Percentiles rank a stretch among this genome's conserved stretches.
Conservation (phyloP, 2,797 vertebrate species). For the Crossoptilon crossoptilon region DNA sequence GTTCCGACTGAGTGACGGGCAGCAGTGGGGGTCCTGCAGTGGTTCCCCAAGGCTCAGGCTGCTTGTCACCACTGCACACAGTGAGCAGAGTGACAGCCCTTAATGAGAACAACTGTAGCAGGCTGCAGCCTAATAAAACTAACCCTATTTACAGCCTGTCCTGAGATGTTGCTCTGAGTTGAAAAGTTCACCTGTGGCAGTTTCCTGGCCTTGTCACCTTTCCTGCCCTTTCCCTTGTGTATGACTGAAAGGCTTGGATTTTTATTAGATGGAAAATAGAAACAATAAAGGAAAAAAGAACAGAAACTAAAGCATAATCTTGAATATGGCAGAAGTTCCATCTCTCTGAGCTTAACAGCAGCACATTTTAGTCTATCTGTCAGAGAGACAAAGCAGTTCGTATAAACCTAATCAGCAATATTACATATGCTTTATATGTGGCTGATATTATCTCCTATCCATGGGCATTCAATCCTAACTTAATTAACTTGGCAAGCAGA, state of each 20-base stretch:
- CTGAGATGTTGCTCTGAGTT: constrained; percentile 35
- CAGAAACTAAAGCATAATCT: neutral
- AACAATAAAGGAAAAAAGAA: constrained; percentile 32
- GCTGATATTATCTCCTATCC: constrained; percentile 44
- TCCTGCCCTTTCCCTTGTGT: neutral
- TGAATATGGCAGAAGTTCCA: constrained; percentile 21
- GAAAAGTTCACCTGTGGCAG: constrained; percentile 44
- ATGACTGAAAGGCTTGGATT: neutral
- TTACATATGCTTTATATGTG: constrained; percentile 49
- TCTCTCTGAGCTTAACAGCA: neutral
- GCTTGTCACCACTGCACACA: neutral
- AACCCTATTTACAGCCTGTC: constrained; percentile 44
- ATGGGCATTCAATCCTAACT: constrained; percentile 69
- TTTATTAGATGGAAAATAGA: constrained; percentile 66
- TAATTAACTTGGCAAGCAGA: constrained; percentile 72
- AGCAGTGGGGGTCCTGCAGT: neutral
- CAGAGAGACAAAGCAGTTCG: constrained; percentile 43
- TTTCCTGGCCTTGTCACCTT: constrained; percentile 39
- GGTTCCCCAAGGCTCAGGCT: neutral
- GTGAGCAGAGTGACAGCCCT: neutral
- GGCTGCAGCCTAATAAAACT: constrained; percentile 43
- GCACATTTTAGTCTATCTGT: constrained; percentile 45
- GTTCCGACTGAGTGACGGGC: neutral
- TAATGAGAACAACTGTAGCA: constrained; percentile 11
- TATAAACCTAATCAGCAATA: constrained; percentile 57